Evolutionary conservation across 2,888 invertebrate species (phyloP), one percentile per base, ranked within the genome.

Genomic region (Yponomeuta cagnagella): DNA sequence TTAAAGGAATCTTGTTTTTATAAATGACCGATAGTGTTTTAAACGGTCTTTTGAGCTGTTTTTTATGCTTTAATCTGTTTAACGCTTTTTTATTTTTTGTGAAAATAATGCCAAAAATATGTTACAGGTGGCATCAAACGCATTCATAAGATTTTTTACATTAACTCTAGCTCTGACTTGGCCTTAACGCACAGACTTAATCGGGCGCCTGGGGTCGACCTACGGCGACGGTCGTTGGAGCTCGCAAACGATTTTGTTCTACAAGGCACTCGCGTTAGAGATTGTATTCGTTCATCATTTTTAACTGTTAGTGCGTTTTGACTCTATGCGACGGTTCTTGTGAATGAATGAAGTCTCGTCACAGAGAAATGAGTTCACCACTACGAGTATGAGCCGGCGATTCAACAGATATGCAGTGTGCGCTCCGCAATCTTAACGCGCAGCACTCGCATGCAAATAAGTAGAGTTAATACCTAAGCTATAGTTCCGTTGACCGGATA

Each of bases 341-440:
- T 91, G 91, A 90, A 90, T 91, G 91, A 90, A 92, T 87, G 87
- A 86, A 87, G 88, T 84, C 86, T 90, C 90, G 89, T 90, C 90
- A 85, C 86, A 84, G 82, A 83, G 84, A 85, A 83, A 84, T 85
- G 80, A 82, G 79, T 68, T 31, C 70, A 79, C 79, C 70, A 79
- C 79, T 68, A 68, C 81, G 82, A 80, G 80, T 79, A 37, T 79
- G 79, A 79, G 82, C 83, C 43, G n/a, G 67, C 67, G 67, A 58
- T 12, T 58, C 52, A 31, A 65, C 33, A 65, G 31, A 65, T 65
- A 65, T 65, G 52, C 52, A 58, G 52, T 58, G 52, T 58, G 15
- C 8, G 43, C 43, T 43, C 9, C 43, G 8, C 43, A 43, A 43
- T 8, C 43, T 43, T 43, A 43, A 43, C 43, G 43, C 43, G 43